Conservation (phyloP, 2,797 vertebrate genomes). For the Gambelia wislizenii region DNA sequence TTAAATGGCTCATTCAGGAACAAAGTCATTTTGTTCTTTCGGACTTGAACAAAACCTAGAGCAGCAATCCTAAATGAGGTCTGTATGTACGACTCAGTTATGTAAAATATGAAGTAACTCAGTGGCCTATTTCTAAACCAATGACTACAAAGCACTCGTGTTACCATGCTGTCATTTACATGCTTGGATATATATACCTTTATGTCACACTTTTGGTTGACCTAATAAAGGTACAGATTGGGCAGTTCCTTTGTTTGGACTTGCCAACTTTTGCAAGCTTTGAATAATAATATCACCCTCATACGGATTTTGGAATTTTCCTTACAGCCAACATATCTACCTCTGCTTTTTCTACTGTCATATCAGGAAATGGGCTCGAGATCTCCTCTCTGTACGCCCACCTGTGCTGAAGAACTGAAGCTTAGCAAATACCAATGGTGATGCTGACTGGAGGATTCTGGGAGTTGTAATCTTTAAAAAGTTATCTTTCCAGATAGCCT, state of each 20-base stretch:
- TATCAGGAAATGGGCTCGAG: not conserved
- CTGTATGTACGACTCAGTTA: not conserved
- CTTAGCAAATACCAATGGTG: not conserved
- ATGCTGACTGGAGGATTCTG: no score
- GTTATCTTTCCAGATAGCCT: not conserved
- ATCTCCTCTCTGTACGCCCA: not conserved
- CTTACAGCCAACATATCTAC: not conserved
- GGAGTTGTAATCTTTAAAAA: not conserved
- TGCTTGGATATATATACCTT: not conserved
- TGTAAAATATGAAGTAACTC: not conserved
- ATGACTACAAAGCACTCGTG: not conserved
- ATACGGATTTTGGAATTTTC: not conserved
- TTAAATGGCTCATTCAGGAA: conserved; percentile 27
- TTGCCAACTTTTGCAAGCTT: no score
- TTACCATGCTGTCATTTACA: not conserved
- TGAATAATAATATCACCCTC: not conserved
- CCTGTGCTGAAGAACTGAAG: not conserved
- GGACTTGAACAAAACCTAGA: conserved; percentile 9
- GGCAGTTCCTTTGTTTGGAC: no score
- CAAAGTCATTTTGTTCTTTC: not conserved
- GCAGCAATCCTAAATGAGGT: not conserved
- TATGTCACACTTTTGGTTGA: not conserved
- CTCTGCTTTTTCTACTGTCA: not conserved
- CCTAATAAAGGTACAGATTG: not conserved
- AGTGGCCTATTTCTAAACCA: not conserved